Conservation (phyloP, 2,113 vertebrate genomes). For the Heterochromis multidens region DNA sequence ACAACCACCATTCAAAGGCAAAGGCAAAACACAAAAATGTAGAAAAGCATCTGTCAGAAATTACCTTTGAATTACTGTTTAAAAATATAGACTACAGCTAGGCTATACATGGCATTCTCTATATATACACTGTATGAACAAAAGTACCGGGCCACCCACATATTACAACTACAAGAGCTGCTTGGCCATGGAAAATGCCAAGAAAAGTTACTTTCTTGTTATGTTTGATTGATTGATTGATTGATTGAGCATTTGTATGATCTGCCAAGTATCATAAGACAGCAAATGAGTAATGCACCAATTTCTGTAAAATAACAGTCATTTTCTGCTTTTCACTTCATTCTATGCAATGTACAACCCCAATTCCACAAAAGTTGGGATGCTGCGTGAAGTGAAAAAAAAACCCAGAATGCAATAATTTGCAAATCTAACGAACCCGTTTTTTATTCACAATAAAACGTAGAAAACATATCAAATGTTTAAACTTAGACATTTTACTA, state of each 20-base stretch:
- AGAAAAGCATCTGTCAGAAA: not conserved
- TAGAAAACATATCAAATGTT: not conserved
- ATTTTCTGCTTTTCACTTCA: not conserved
- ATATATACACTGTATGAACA: no score
- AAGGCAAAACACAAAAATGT: not conserved
- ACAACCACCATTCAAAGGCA: not conserved
- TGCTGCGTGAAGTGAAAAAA: not conserved
- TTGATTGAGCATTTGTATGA: not conserved
- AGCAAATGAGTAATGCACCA: not conserved
- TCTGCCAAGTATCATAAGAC: not conserved
- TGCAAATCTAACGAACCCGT: not conserved
- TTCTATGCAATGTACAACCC: not conserved
- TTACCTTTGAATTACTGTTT: not conserved
- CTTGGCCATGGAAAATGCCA: not conserved
- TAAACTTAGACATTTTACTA: not conserved
- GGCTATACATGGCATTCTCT: not conserved
- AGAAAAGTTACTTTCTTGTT: not conserved
- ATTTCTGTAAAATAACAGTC: not conserved
- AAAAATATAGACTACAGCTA: not conserved
- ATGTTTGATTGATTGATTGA: not conserved
- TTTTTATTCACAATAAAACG: not conserved
- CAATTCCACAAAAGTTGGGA: not conserved
- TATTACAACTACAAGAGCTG: not conserved
- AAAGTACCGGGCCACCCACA: not conserved
- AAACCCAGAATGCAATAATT: not conserved